Evolutionary conservation across 1,140 invertebrate species (phyloP).

Genomic region (Drosophila novamexicana): DNA sequence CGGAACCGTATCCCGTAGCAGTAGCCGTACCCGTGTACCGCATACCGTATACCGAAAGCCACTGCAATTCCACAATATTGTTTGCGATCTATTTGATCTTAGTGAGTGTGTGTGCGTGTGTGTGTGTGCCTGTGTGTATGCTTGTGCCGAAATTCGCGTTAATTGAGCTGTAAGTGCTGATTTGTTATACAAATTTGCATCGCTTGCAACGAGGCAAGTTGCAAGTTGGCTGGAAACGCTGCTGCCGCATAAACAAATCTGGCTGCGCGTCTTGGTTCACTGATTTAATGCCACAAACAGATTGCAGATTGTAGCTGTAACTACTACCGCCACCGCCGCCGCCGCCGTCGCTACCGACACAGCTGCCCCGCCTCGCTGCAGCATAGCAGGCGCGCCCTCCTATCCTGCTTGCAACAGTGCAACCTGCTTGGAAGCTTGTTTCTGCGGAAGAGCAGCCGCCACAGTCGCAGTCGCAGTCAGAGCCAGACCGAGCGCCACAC

Average conservation of each 20-base stretch:
- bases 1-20: neutral
- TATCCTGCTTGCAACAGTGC: conserved; percentile 30
- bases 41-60: conserved; percentile 3
- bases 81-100: conserved; percentile 35
- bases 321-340: conserved; percentile 21
- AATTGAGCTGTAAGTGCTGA: conserved; percentile 77
- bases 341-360: neutral
- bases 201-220: conserved; percentile 33
- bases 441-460: conserved; percentile 69
- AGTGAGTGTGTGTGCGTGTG: conserved; percentile 10
- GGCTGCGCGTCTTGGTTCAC: conserved; percentile 78
- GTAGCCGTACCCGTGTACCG: neutral
- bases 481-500: conserved; percentile 14
- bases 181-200: conserved; percentile 76
- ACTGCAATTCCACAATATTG: neutral
- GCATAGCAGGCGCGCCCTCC: conserved; percentile 45
- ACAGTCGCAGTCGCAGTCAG: neutral
- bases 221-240: conserved; percentile 11
- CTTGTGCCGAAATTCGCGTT: conserved; percentile 46
- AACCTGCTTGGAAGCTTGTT: conserved; percentile 70
- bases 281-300: conserved; percentile 82
- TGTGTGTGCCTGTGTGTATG: neutral
- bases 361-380: conserved; percentile 8
- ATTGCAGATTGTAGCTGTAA: conserved; percentile 74
- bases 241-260: conserved; percentile 75